A percentile compares a stretch with the other conserved stretches of the same genome.
These are phyloP conservation scores for Neoitamus cyanurus DNA, from an alignment of 2,888 invertebrate genomes.

Conservation along the genomic window DNA sequence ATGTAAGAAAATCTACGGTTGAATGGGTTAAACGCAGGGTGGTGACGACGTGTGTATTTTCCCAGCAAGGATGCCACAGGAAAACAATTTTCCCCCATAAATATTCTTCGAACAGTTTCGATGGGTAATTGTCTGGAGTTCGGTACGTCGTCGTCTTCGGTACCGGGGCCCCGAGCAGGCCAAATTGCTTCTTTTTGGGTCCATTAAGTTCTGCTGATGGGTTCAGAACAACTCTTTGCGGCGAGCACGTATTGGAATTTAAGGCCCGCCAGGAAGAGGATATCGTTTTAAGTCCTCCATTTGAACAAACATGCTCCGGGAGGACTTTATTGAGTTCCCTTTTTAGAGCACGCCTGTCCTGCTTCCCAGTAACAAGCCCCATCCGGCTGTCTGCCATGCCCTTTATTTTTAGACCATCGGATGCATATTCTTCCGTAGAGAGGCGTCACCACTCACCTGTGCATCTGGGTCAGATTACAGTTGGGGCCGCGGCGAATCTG, in stretches of 20 bases:
- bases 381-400: background rate
- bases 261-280: conserved; percentile 5
- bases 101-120: conserved; percentile 26
- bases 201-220: conserved; percentile 36
- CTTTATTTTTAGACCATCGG: background rate
- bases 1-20: conserved; percentile 21
- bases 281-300: conserved; percentile 6
- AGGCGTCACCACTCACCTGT: background rate
- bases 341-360: background rate
- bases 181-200: conserved; percentile 33
- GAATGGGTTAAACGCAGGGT: conserved; percentile 28
- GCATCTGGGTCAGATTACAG: background rate
- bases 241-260: conserved; percentile 1
- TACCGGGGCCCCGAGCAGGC: background rate
- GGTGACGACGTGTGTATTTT: conserved; percentile 12
- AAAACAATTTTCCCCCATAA: conserved; percentile 39
- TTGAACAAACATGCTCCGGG: conserved; percentile 10
- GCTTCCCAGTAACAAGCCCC: background rate
- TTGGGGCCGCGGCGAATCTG: background rate
- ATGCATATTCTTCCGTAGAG: background rate
- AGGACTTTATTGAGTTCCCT: background rate
- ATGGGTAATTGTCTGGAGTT: conserved; percentile 23
- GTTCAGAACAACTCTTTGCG: background rate
- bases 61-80: conserved; percentile 22
- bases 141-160: background rate